A percentile compares a stretch with the other conserved stretches of the same genome.
Evolutionary conservation across 2,888 invertebrate genomes (phyloP).

Genomic region (Callinectes sapidus): DNA sequence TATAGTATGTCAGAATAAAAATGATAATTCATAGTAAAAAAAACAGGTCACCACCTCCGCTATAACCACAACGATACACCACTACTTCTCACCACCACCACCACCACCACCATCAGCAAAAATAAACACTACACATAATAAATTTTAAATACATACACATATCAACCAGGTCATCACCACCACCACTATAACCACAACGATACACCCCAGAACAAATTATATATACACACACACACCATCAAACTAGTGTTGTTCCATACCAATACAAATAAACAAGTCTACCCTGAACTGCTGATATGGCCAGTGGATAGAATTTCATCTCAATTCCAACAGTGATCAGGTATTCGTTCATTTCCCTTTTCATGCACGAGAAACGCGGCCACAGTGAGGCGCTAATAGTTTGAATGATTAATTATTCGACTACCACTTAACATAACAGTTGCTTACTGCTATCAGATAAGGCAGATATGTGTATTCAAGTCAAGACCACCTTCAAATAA

Average conservation of each 20-base stretch:
- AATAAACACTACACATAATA: neutral
- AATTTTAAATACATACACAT: too few species aligned
- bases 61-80: neutral
- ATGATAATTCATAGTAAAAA: neutral
- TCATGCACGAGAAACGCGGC: neutral
- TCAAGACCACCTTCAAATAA: neutral
- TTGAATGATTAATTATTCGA: neutral
- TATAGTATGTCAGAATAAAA: neutral
- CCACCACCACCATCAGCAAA: neutral
- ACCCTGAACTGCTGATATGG: neutral
- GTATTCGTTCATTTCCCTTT: neutral
- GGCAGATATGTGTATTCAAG: neutral
- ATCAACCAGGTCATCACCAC: neutral
- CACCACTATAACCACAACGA: neutral
- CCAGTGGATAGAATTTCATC: neutral
- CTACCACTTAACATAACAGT: neutral
- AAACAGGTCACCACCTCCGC: neutral
- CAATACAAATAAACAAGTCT: neutral
- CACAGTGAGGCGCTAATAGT: neutral
- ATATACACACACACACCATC: too few species aligned
- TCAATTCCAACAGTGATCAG: neutral
- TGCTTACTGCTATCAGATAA: neutral
- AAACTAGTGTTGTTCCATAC: neutral
- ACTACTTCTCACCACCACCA: neutral
- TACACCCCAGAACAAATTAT: too few species aligned